phyloP scores from a whole-genome alignment of 2,113 vertebrate genomes.

The Cardinalis cardinalis region DNA sequence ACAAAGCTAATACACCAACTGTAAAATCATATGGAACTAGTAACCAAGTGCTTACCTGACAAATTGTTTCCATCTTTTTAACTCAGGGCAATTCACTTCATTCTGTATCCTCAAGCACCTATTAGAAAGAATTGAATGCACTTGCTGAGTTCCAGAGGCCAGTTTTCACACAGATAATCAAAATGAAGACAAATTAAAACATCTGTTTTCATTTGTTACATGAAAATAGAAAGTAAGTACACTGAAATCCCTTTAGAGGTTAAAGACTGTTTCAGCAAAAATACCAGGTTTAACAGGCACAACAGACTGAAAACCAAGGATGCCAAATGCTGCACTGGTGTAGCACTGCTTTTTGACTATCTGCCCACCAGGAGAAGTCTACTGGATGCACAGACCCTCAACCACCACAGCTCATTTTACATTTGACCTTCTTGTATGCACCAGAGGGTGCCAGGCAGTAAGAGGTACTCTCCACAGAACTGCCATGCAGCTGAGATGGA shows the following conservation, averaged over 20 bases:
- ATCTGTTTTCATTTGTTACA: background rate
- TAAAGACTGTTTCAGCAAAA: background rate
- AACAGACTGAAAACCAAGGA: background rate
- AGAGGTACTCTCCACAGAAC: background rate
- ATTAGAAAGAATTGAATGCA: background rate
- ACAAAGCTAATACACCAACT: background rate
- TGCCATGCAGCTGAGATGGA: background rate
- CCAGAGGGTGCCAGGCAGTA: background rate
- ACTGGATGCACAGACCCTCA: background rate
- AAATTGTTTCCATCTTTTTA: background rate
- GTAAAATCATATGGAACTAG: rapidly evolving
- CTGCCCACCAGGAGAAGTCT: background rate
- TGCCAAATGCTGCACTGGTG: background rate
- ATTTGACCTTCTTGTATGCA: rapidly evolving
- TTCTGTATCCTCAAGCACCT: background rate
- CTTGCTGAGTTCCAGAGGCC: background rate
- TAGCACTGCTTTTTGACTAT: background rate
- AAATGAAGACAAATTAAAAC: background rate
- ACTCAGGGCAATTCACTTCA: rapidly evolving
- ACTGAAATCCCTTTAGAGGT: background rate
- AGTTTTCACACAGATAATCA: background rate
- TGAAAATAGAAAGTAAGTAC: background rate
- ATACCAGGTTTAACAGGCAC: background rate
- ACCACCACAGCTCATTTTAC: background rate
- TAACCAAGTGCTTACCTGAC: background rate